Evolutionary conservation across 2,888 invertebrate species (phyloP), one percentile per base, ranked within the genome.

Genomic region (Diarsia mendica): DNA sequence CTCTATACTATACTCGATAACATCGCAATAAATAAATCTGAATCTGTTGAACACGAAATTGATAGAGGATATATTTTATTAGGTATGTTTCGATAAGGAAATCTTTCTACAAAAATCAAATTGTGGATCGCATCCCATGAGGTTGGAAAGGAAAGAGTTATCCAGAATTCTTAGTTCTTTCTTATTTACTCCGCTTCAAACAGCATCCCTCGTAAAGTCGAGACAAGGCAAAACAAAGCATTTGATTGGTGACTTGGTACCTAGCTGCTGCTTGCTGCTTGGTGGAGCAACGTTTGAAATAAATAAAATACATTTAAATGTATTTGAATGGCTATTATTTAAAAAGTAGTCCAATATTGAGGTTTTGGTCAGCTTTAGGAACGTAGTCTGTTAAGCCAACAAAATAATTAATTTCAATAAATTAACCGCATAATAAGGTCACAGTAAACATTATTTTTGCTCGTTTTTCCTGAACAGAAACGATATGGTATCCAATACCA

Each of bases 171-270:
- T 70, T 60, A 65, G 20, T 55, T 70, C 64, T 58, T 61, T 64
- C 39, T 75, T 82, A 67, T 87, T 84, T 85, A 83, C 82, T 85
- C 84, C 64, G 72, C 72, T 82, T 77, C 63, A 55, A 86, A 79
- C 72, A 84, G 80, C 60, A 77, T 77, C 79, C 76, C 39, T 39
- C 8, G 8, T 39, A 8, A 39, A 39, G 39, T 39, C 39, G 39
- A 39, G 39, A 39, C 39, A 8, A 39, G 39, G 39, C 39, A 39
- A 39, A 39, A 48, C 0, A 61, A 33, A 33, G 8, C 28, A 60
- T 60, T 33, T 18, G 33, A n/a, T 53, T 53, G 53, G 20, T 53
- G n/a, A n/a, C 11, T 53, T n/a, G n/a, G 53, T 53, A 11, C 11
- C n/a, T 10, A 39, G 39, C 0, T 39, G 39, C 8, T 39, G 39